Percentiles rank a stretch among this genome's conserved stretches.
These are phyloP conservation scores for Stenoptilia bipunctidactyla DNA, from an alignment of 2,888 invertebrate species.

Conservation along the genomic window DNA sequence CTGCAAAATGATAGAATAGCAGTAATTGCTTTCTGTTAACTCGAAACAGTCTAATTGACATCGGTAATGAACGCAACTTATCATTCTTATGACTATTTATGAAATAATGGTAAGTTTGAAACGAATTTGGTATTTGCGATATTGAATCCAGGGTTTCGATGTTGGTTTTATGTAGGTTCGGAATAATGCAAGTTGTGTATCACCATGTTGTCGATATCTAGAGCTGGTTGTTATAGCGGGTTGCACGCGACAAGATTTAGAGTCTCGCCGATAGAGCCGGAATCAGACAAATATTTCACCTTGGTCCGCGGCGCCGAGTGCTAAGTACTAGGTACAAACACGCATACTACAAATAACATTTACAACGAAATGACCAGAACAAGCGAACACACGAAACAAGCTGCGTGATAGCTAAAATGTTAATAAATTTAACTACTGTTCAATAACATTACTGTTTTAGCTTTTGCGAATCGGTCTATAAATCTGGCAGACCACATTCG, in stretches of 20 bases:
- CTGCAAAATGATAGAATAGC: slow-evolving; percentile 47
- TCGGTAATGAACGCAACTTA: slow-evolving; percentile 14
- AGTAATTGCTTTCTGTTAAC: slow-evolving; percentile 53
- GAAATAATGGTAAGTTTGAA: background rate
- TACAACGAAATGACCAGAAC: background rate
- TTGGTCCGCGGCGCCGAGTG: slow-evolving; percentile 37
- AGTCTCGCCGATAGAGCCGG: slow-evolving; percentile 27
- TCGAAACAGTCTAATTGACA: slow-evolving; percentile 45
- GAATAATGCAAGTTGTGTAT: slow-evolving; percentile 22
- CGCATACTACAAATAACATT: slow-evolving; percentile 1
- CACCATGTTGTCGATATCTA: slow-evolving; percentile 32
- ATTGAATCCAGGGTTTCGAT: too few species aligned
- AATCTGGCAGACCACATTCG: slow-evolving; percentile 18
- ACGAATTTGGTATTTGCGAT: too few species aligned
- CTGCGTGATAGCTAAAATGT: slow-evolving; percentile 4
- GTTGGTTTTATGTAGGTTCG: background rate
- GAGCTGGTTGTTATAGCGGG: slow-evolving; percentile 20
- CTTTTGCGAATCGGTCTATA: background rate
- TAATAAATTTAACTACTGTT: slow-evolving; percentile 12
- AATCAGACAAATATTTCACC: slow-evolving; percentile 57
- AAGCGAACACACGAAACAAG: background rate
- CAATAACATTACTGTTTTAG: slow-evolving; percentile 6
- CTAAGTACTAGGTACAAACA: slow-evolving; percentile 11
- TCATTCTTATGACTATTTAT: background rate
- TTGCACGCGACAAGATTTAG: slow-evolving; percentile 60